A percentile compares a stretch with the other conserved stretches of the same genome.
These are phyloP conservation scores for Gymnothorax javanicus DNA, from an alignment of 2,797 vertebrate species.

Conservation along the genomic window DNA sequence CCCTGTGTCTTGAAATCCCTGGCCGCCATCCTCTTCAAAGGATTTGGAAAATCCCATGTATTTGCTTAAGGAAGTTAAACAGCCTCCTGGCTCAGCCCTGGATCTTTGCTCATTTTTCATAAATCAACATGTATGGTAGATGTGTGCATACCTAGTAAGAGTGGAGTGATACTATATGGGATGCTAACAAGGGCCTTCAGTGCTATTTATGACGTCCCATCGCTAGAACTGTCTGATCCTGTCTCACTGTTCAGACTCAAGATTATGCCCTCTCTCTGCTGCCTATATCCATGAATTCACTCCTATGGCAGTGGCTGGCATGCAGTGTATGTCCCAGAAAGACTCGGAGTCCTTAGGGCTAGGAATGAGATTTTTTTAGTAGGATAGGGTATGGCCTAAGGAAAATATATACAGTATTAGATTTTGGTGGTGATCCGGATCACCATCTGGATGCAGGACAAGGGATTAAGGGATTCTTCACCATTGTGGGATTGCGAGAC, in stretches of 20 bases:
- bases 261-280: background rate
- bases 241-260: background rate
- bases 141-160: background rate
- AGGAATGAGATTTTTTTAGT: too few relatives aligned
- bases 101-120: conserved; percentile 1
- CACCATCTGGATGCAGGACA: too few relatives aligned
- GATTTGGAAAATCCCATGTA: background rate
- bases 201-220: background rate
- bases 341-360: background rate
- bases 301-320: background rate
- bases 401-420: too few relatives aligned
- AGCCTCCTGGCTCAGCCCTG: conserved; percentile 4
- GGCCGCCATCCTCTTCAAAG: background rate
- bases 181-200: background rate
- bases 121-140: background rate
- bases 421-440: too few relatives aligned
- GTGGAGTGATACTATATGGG: background rate
- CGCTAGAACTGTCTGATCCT: background rate
- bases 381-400: too few relatives aligned
- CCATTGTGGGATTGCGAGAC: too few relatives aligned
- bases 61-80: conserved; percentile 6
- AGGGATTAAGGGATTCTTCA: too few relatives aligned
- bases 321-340: background rate
- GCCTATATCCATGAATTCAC: background rate
- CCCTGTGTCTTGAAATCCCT: background rate